Base-by-base conservation (phyloP, 53 echinoderm and acorn worm species). In the Echinometra lucunter region DNA sequence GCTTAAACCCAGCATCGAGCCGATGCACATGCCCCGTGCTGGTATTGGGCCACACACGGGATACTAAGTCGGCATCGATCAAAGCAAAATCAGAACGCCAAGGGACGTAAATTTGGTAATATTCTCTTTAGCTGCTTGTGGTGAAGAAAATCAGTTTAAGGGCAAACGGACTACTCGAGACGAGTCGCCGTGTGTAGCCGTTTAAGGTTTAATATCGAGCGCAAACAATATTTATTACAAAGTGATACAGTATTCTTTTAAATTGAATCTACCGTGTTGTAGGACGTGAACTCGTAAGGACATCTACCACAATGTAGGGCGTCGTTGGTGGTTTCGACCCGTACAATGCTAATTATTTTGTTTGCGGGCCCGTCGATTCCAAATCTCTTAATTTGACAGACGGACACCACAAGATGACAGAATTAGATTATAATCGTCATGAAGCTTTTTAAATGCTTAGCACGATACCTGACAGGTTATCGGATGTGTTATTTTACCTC, bases 161-260 rank as follows among this genome's bases (percentile, higher is more conserved):
- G 66, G 92, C 90, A 44, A 44, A 45, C 45, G 69, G 92, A 70
- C 38, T 90, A 92, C 70, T 30, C 45, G 72, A 70, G 72, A 57
- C 90, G 90, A 27, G 37, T 90, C 58, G n/a, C 58, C 60, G 58
- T 45, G 72, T 70, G 92, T 44, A 69, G 72, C 92, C 92, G 56
- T 92, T 92, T 92, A 92, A 58, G 44, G 72, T 44, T 72, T 70
- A 92, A 92, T 92, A 53, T 92, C 47, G 56, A 72, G 47, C 69
- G 92, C 92, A 92, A 92, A 92, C 92, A 92, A 70, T 92, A 67
- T 92, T 92, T 70, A 92, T 92, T 70, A 70, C 69, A 67, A 92
- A 92, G 40, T 92, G 92, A 69, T 92, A 92, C 92, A 92, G 56
- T 92, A 53, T 47, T 70, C 42, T 78, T 35, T 78, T 21, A 21